Base-by-base conservation (phyloP, 1,140 invertebrate species). In the Phortica variegata region DNA sequence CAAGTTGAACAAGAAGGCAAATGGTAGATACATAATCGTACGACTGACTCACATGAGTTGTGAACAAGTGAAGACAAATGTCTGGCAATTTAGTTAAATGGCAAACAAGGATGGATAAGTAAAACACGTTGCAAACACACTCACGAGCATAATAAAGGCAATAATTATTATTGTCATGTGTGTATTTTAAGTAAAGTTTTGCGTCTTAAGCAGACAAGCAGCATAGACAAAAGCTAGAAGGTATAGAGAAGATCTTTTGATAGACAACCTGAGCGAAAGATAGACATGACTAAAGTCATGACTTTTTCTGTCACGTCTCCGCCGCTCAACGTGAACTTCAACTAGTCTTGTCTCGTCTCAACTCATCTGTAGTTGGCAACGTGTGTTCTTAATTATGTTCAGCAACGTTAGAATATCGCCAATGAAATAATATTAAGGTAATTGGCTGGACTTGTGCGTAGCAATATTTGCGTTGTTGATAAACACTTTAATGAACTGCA, bases 121-220 rank as follows among this genome's bases (percentile, higher is more conserved):
- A 68, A 68, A 68, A 60, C 63, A 68, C n/a, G n/a, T n/a, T n/a
- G n/a, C n/a, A n/a, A n/a, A n/a, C n/a, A n/a, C 60, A 57, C 63
- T 63, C 60, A 56, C 54, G 63, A 68, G 63, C 63, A 68, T 63
- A 68, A 68, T 68, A 61, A 68, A 63, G 63, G 68, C 63, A 68
- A 68, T 68, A 68, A 68, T 66, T 62, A 66, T 66, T 68, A 68
- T 68, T 68, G 63, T 68, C 63, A 68, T 68, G 63, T 63, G 63
- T 66, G 60, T 63, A 63, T 63, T 63, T 62, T 44, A 47, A 44
- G 47, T 33, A 56, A 56, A 56, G 54, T 56, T 56, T 54, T 34
- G 32, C 8, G 13, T 42, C 43, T 36, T 36, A 43, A 18, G n/a
- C 33, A 23, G 23, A 13, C 45, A 54, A 42, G 32, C n/a, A n/a